A percentile compares a stretch with the other conserved stretches of the same genome.
Conservation (phyloP, 2,888 invertebrate genomes). For the Podotricha telesiphe region DNA sequence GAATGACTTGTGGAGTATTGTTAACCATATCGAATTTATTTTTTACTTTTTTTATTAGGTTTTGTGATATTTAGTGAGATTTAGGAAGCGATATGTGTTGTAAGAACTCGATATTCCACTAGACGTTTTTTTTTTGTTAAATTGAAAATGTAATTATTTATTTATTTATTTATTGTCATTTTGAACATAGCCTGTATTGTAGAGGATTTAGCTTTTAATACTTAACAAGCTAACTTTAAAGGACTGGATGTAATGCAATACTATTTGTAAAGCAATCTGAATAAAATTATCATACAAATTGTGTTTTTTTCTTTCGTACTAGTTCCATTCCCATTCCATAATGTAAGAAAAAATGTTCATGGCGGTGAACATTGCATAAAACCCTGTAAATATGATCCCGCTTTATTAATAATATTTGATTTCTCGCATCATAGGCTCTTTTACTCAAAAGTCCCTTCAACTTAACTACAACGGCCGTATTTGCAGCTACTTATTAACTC, state of each 20-base stretch:
- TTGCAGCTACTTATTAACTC: too few species aligned
- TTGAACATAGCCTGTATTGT: conserved; percentile 20
- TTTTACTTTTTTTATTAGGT: conserved; percentile 11
- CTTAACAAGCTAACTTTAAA: conserved; percentile 29
- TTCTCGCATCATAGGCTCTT: too few species aligned
- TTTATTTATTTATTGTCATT: conserved; percentile 30
- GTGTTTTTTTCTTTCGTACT: not conserved
- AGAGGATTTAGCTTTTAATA: conserved; percentile 22
- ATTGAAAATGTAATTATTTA: conserved; percentile 12
- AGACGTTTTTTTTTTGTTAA: conserved; percentile 1
- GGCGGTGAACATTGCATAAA: too few species aligned
- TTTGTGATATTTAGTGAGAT: conserved; percentile 27
- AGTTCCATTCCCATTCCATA: too few species aligned
- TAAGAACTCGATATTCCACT: conserved; percentile 1
- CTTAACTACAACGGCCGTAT: too few species aligned
- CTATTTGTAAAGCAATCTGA: conserved; percentile 35
- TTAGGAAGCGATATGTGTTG: conserved; percentile 10
- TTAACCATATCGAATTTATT: conserved; percentile 16
- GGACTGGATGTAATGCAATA: conserved; percentile 27
- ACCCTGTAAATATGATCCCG: too few species aligned
- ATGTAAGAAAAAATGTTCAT: too few species aligned
- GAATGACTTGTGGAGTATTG: not conserved
- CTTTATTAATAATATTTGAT: too few species aligned
- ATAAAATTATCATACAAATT: conserved; percentile 28
- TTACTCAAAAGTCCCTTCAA: too few species aligned